Percentiles rank a stretch among this genome's conserved stretches.
These are phyloP conservation scores for Troides aeacus DNA, from an alignment of 2,888 invertebrate genomes.

Conservation along the genomic window DNA sequence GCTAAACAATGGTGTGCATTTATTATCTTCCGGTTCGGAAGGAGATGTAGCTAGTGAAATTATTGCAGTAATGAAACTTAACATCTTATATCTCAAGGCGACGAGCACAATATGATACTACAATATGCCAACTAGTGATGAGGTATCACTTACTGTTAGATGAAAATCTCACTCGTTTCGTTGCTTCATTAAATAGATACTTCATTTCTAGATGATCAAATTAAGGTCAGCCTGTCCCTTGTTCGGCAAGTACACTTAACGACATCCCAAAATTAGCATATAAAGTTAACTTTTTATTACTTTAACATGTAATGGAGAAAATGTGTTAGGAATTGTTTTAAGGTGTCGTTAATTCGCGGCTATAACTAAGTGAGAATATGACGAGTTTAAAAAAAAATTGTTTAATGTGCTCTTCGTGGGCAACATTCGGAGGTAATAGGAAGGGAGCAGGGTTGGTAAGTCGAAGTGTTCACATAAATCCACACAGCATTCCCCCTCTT, in stretches of 20 bases:
- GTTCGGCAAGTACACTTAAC: conserved; percentile 15
- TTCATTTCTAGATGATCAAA: conserved; percentile 16
- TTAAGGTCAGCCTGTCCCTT: conserved; percentile 5
- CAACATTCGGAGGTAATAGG: conserved; percentile 49
- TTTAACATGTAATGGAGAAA: conserved; percentile 24
- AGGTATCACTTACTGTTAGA: too few species aligned
- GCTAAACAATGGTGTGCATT: too few species aligned
- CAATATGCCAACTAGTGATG: too few species aligned
- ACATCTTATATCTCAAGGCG: too few species aligned
- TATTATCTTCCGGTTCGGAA: too few species aligned
- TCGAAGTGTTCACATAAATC: conserved; percentile 70
- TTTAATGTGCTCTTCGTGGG: conserved; percentile 38
- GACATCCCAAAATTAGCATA: conserved; percentile 26
- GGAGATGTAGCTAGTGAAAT: too few species aligned
- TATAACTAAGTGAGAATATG: conserved; percentile 7
- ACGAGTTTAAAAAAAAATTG: conserved; percentile 29
- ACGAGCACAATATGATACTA: too few species aligned
- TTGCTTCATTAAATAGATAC: conserved; percentile 8
- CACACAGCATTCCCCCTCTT: conserved; percentile 52
- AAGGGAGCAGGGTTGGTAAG: conserved; percentile 59
- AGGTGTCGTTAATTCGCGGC: conserved; percentile 24
- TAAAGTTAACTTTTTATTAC: conserved; percentile 28
- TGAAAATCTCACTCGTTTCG: too few species aligned
- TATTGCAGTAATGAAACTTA: too few species aligned
- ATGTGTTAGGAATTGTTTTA: conserved; percentile 20